These are phyloP conservation scores for Flexamia atlantica DNA, from an alignment of 2,888 invertebrate species.

Conservation along the genomic window DNA sequence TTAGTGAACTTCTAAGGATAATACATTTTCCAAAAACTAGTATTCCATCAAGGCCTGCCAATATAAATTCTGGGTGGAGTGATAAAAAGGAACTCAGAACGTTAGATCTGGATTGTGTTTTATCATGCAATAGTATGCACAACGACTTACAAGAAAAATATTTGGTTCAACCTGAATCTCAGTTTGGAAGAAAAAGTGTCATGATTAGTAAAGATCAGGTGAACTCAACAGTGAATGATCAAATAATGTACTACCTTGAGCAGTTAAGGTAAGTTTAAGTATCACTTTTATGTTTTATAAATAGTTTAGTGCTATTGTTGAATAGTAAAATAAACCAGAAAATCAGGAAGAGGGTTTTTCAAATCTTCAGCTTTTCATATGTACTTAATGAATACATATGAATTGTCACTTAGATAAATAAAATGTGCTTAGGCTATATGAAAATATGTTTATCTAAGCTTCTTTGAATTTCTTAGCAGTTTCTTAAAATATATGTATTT, in stretches of 20 bases:
- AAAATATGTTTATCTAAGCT: too few species aligned
- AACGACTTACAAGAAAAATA: neutral
- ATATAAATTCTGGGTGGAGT: neutral
- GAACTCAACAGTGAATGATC: slow-evolving; percentile 1
- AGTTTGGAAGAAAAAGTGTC: slow-evolving; percentile 17
- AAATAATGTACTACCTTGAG: slow-evolving; percentile 26
- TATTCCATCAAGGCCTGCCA: slow-evolving; percentile 4
- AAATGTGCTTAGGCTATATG: too few species aligned
- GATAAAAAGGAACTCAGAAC: neutral
- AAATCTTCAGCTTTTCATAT: too few species aligned
- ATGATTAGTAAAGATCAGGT: neutral
- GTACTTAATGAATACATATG: too few species aligned
- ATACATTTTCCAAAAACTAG: slow-evolving; percentile 14
- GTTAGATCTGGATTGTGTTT: neutral
- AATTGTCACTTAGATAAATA: too few species aligned
- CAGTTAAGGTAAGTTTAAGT: slow-evolving; percentile 36
- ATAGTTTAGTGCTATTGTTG: too few species aligned
- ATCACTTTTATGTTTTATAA: too few species aligned
- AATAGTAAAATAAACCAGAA: too few species aligned
- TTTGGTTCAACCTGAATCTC: neutral
- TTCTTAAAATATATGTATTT: too few species aligned
- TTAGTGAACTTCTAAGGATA: neutral
- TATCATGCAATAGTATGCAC: slow-evolving; percentile 27
- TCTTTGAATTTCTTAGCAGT: too few species aligned
- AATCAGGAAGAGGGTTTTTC: too few species aligned